Evolutionary conservation across 2,113 vertebrate species (phyloP).

Genomic region (Monopterus albus): DNA sequence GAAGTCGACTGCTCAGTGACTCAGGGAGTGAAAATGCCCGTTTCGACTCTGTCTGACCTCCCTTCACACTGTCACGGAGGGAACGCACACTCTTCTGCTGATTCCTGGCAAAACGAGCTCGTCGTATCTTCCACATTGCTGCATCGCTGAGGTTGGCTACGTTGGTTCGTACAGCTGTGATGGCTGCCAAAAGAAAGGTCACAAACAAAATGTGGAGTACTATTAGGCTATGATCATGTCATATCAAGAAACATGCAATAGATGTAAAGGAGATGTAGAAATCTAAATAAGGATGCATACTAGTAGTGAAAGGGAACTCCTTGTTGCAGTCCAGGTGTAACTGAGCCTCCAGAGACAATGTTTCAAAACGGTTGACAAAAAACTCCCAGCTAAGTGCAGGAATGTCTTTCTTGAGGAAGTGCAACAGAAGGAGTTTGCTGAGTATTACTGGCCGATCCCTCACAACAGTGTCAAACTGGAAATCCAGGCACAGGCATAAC

Average conservation of each 20-base stretch:
- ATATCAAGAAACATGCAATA: background rate
- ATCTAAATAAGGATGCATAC: constrained; percentile 79
- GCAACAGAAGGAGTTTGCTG: constrained; percentile 95
- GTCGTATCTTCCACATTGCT: constrained; percentile 97
- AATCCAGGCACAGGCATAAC: constrained; percentile 96
- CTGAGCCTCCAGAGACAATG: constrained; percentile 97
- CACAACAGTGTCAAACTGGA: constrained; percentile 98
- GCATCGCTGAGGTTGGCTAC: constrained; percentile 97
- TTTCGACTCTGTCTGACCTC: constrained; percentile 88
- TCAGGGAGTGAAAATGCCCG: constrained; percentile 96
- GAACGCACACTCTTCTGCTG: constrained; percentile 97
- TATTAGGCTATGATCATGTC: background rate
- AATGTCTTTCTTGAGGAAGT: constrained; percentile 95
- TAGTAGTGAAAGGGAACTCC: constrained; percentile 98
- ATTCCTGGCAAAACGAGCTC: constrained; percentile 97
- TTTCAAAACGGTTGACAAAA: constrained; percentile 99
- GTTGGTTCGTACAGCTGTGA: constrained; percentile 97
- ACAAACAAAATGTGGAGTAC: background rate
- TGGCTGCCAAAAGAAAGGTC: constrained; percentile 82
- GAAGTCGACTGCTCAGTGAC: constrained; percentile 91
- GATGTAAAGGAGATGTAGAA: background rate
- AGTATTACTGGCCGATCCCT: constrained; percentile 96
- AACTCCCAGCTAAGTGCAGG: constrained; percentile 99
- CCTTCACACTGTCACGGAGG: constrained; percentile 94
- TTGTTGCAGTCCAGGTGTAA: constrained; percentile 99